Base-by-base conservation (phyloP, 2,113 vertebrate genomes). In the Sceloporus undulatus region DNA sequence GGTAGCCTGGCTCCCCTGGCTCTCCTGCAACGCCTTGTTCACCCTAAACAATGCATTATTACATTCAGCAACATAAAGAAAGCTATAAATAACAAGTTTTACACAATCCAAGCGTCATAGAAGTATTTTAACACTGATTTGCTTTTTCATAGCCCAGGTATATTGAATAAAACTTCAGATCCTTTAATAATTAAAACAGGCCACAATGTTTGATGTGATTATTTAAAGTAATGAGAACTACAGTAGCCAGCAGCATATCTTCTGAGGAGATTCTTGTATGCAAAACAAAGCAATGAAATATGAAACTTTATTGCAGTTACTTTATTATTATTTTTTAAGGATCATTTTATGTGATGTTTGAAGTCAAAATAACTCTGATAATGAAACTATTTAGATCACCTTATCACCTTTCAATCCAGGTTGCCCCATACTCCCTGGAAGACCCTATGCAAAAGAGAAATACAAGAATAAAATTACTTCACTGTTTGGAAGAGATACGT, bases 401-500 rank as follows among this genome's bases (percentile, higher is more conserved):
- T 99, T 99, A 99, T 99, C 99, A 99, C 99, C 99, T 99, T 99
- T 99, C 98, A 99, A 98, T 99, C 99, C 99, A 96, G 98, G 96
- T 92, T 97, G 98, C 93, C 99, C 98, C 85, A 94, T 94, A 95
- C 95, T 98, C 95, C 99, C 99, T 78, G 95, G 95, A 92, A 98
- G 97, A 94, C 99, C 99, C 99, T 99, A 94, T 88, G 87, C 94
- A 93, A 93, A 89, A 83, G 88, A 76, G 65, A 1, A 83, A 70
- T 19, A 34, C 40, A 3, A 84, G 81, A 88, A 88, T 84, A 56
- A 25, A 21, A 80, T 0, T 66, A 27, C 34, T 88, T 65, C 27
- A 70, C 9, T 90, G 0, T 79, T 29, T 88, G 78, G 92, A 86
- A 94, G 68, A 87, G 40, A 84, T 0, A 90, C 68, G n/a, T 75